Percentiles rank a stretch among this genome's conserved stretches.
Conservation (phyloP, 2,113 vertebrate species). For the Platysteira castanea region DNA sequence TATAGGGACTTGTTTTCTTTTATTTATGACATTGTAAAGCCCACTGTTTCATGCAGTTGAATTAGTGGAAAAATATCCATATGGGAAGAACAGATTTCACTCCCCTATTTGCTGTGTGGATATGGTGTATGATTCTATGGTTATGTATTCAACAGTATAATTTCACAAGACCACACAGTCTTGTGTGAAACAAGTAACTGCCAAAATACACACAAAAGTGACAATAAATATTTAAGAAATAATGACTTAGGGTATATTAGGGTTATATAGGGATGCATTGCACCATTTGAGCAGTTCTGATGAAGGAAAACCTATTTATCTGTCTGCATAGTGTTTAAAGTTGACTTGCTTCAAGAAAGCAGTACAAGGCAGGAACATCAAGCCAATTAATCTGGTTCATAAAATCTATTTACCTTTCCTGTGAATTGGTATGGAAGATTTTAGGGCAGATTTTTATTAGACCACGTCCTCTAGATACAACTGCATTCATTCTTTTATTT, state of each 20-base stretch:
- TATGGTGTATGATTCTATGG: background rate
- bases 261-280: background rate
- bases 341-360: background rate
- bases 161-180: background rate
- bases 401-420: background rate
- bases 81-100: background rate
- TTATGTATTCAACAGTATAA: background rate
- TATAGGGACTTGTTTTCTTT: background rate
- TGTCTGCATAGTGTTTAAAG: background rate
- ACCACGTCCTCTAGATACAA: background rate
- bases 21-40: background rate
- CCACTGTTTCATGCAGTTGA: background rate
- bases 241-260: background rate
- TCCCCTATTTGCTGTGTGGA: background rate
- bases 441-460: background rate
- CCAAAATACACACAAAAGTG: background rate
- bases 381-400: background rate
- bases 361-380: background rate
- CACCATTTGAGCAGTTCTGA: background rate
- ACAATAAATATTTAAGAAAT: background rate
- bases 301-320: background rate
- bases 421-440: background rate
- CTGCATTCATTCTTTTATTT: background rate
- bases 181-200: background rate
- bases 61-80: background rate